Percentiles rank a stretch among this genome's conserved stretches.
Evolutionary conservation across 2,113 vertebrate genomes (phyloP).

Genomic region (Hippocampus comes): DNA sequence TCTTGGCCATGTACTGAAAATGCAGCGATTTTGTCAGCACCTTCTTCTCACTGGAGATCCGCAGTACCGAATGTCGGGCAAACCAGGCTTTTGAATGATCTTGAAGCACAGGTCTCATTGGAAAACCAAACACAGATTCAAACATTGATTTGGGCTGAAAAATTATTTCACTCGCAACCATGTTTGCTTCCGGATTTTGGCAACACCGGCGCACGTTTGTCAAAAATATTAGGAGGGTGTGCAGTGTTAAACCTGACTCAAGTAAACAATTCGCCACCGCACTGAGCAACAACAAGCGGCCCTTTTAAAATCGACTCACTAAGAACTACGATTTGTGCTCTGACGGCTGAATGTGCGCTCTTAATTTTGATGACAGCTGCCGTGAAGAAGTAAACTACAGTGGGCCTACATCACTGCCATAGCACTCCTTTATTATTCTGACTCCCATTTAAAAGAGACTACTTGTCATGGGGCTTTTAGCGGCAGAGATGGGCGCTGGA

Average conservation of each 20-base stretch:
- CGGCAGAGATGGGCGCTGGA: conserved; percentile 45
- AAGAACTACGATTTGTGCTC: conserved; percentile 8
- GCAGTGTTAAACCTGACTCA: conserved; percentile 10
- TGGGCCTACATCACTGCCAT: conserved; percentile 27
- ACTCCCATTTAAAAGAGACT: conserved; percentile 45
- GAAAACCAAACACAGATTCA: conserved; percentile 10
- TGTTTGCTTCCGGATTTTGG: conserved; percentile 17
- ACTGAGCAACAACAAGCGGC: conserved; percentile 2
- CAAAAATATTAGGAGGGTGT: neutral
- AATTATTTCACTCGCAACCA: conserved; percentile 23
- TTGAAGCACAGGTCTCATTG: conserved; percentile 9
- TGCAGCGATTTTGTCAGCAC: conserved; percentile 7
- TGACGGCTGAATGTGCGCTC: conserved; percentile 15
- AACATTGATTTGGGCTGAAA: conserved; percentile 4
- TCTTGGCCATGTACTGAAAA: conserved; percentile 11
- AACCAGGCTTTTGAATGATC: conserved; percentile 22
- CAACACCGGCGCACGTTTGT: neutral
- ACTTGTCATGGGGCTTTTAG: conserved; percentile 62
- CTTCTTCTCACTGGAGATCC: conserved; percentile 15
- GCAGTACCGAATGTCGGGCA: conserved; percentile 10
- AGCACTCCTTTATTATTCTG: conserved; percentile 34
- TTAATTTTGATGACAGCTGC: conserved; percentile 22
- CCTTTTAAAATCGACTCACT: conserved; percentile 11
- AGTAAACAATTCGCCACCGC: neutral
- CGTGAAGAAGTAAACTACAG: conserved; percentile 23